Evolutionary conservation across 2,888 invertebrate genomes (phyloP), one percentile per base, ranked within the genome.

Genomic region (Elysia crispata): DNA sequence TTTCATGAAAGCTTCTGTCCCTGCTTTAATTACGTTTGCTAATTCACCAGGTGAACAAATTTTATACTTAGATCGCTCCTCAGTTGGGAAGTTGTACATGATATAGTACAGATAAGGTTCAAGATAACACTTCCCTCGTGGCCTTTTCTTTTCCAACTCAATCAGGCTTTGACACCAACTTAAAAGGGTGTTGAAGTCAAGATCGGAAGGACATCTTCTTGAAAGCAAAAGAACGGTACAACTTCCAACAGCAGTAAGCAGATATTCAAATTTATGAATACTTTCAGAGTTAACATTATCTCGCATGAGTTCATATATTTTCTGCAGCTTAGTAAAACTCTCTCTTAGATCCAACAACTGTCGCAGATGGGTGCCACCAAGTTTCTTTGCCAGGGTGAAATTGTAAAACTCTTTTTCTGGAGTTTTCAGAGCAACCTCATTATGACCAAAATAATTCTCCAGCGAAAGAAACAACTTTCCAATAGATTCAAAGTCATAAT

Each of bases 361-460:
- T 1, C 69, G 33, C 15, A 85, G 50, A 20, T 82, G 83, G n/a
- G 70, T 80, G 8, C 85, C 85, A 11, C 85, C 86, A 31, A 83
- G 54, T 13, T 83, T 41, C 30, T 76, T 77, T 0, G 83, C 82
- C 41, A 84, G 49, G 60, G 86, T 79, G 75, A 85, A 72, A 23
- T 82, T 77, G 72, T 79, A 87, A 20, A 81, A 83, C 57, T 86
- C 83, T 15, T 76, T 79, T 1, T 85, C 83, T 62, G 80, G 72
- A 5, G 50, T 74, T 11, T 64, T 73, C 20, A 85, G 75, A 57
- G 76, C 62, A 78, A 86, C 82, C 18, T 60, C 70, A 5, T 82
- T 77, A 76, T 87, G 86, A n/a, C 87, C 87, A 80, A 87, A 86
- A 75, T 85, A 85, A 49, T 62, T 81, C 76, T 86, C 85, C 20